phyloP scores from a whole-genome alignment of 64 coral and sea anemone species.

The Montipora sp. region DNA sequence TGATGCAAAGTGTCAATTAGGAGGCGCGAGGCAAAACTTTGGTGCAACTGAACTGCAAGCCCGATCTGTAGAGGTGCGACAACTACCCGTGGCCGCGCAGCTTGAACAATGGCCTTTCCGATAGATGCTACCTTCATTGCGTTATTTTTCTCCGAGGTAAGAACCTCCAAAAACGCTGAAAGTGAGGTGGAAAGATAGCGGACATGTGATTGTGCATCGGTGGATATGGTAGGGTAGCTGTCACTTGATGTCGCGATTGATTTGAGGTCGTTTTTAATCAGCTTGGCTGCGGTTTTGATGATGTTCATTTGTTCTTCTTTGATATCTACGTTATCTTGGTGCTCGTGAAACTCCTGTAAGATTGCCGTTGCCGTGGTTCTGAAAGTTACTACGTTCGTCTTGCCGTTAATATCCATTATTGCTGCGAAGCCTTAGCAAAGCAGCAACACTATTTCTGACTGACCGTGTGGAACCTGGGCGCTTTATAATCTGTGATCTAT shows the following conservation, averaged over 20 bases:
- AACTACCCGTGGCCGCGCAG: slow-evolving; percentile 34
- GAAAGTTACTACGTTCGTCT: neutral
- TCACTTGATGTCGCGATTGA: slow-evolving; percentile 7
- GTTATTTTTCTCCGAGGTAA: neutral
- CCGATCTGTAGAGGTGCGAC: slow-evolving; percentile 60
- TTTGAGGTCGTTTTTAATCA: too few species aligned
- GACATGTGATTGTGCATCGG: too few species aligned
- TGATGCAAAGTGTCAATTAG: slow-evolving; percentile 12
- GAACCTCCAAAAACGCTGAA: too few species aligned
- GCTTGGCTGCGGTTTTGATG: too few species aligned
- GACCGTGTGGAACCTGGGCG: too few species aligned
- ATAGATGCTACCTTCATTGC: slow-evolving; percentile 4
- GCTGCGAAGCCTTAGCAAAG: too few species aligned
- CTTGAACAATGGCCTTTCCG: slow-evolving; percentile 23
- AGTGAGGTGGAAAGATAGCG: too few species aligned
- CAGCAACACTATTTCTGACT: too few species aligned
- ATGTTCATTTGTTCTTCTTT: too few species aligned
- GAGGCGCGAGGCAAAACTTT: slow-evolving; percentile 13
- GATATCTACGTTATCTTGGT: neutral
- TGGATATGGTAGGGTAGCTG: slow-evolving; percentile 3
- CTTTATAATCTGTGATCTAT: too few species aligned
- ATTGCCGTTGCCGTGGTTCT: too few species aligned
- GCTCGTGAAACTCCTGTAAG: neutral
- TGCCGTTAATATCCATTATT: slow-evolving; percentile 9
- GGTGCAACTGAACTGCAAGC: slow-evolving; percentile 43